Evolutionary conservation across 2,113 vertebrate genomes (phyloP).

Genomic region (Gobiocypris rarus): DNA sequence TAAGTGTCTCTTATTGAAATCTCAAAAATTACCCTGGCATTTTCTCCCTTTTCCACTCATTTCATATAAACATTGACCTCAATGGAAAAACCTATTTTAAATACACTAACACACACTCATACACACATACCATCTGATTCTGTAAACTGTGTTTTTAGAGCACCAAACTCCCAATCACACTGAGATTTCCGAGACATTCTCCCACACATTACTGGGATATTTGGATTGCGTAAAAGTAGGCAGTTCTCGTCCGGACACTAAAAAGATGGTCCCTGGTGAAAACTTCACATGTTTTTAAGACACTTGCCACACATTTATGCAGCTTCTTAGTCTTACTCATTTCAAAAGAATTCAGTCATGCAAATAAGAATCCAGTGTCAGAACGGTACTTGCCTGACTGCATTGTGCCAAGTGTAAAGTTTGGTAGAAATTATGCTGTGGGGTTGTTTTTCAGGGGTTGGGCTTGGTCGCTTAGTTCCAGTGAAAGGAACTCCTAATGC

Average conservation of each 20-base stretch:
- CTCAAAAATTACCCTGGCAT: not conserved
- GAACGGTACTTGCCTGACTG: too few relatives aligned
- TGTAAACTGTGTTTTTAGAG: slow-evolving; percentile 6
- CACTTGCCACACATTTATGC: not conserved
- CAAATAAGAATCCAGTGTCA: not conserved
- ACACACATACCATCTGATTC: not conserved
- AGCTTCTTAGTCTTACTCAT: not conserved
- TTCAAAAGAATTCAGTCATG: not conserved
- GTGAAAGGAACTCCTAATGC: too few relatives aligned
- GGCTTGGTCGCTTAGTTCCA: too few relatives aligned
- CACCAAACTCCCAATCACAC: not conserved
- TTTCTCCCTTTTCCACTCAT: not conserved
- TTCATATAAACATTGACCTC: slow-evolving; percentile 20
- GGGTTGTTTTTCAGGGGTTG: too few relatives aligned
- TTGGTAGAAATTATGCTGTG: too few relatives aligned
- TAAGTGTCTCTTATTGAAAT: not conserved
- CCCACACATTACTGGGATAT: not conserved
- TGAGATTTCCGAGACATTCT: not conserved
- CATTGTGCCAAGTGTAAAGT: too few relatives aligned
- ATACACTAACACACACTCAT: not conserved
- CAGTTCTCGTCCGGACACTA: not conserved
- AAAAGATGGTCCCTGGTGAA: not conserved
- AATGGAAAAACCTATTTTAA: slow-evolving; percentile 26
- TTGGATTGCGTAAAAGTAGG: not conserved
- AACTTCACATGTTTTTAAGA: not conserved